These are phyloP conservation scores for Ammodytes marinus DNA, from an alignment of 2,113 vertebrate species.

Conservation along the genomic window DNA sequence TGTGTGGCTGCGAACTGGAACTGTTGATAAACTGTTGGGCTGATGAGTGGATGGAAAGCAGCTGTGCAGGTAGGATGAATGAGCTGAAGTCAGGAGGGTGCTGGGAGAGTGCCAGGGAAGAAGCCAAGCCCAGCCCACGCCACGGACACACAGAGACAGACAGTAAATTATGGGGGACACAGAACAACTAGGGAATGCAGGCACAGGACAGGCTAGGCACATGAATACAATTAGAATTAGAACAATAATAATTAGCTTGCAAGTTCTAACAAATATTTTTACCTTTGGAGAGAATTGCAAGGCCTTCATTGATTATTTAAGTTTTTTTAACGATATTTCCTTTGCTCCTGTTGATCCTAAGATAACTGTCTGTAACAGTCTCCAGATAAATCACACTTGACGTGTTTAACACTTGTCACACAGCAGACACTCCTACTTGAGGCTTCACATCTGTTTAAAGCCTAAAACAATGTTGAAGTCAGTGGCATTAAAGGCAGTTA, in stretches of 20 bases:
- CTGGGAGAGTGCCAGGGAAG: too few species aligned
- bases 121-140: too few species aligned
- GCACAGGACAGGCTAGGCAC: background rate
- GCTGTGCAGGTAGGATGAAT: too few species aligned
- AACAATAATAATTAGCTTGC: too few species aligned
- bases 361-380: background rate
- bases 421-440: background rate
- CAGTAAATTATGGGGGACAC: too few species aligned
- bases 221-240: background rate
- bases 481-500: background rate
- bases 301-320: background rate
- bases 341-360: background rate
- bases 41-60: too few species aligned
- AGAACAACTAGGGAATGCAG: too few species aligned
- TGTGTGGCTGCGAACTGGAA: too few species aligned
- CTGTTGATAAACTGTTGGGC: too few species aligned
- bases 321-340: background rate
- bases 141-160: too few species aligned
- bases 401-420: slow-evolving; percentile 13
- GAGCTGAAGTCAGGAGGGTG: too few species aligned
- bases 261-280: background rate
- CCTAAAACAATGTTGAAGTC: background rate
- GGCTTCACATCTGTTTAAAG: background rate
- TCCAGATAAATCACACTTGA: background rate
- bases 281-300: background rate